Evolutionary conservation across 2,888 invertebrate genomes (phyloP).

Genomic region (Eristalis intricaria): DNA sequence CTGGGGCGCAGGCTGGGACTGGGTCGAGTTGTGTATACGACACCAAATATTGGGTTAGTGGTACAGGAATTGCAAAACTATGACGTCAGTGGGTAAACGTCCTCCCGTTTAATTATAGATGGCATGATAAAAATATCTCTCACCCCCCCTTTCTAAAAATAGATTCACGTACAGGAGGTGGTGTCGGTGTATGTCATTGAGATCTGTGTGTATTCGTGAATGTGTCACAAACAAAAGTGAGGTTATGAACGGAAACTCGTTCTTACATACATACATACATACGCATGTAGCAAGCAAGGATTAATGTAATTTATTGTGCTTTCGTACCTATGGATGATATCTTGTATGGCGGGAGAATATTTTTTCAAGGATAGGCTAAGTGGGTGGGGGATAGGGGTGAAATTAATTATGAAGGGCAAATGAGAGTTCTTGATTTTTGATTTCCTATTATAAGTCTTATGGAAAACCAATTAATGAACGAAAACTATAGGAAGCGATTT

Average conservation of each 20-base stretch:
- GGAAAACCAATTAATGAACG: neutral
- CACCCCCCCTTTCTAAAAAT: constrained; percentile 68
- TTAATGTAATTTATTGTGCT: constrained; percentile 65
- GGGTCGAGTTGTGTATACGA: constrained; percentile 62
- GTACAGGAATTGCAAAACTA: constrained; percentile 73
- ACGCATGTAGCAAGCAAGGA: constrained; percentile 31
- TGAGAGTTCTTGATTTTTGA: neutral
- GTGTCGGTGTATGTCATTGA: neutral
- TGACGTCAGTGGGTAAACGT: constrained; percentile 77
- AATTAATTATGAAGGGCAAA: neutral
- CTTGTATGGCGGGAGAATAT: constrained; percentile 32
- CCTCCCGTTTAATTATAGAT: constrained; percentile 73
- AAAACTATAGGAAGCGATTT: too few species aligned
- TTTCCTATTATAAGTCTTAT: neutral
- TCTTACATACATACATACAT: constrained; percentile 21
- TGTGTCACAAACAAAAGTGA: constrained; percentile 46
- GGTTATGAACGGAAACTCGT: constrained; percentile 59
- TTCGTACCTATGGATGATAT: constrained; percentile 9
- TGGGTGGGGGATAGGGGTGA: neutral
- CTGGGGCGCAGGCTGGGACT: constrained; percentile 46
- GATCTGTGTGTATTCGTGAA: constrained; percentile 13
- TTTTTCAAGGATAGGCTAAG: constrained; percentile 42
- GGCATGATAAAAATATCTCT: constrained; percentile 64
- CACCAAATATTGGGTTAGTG: constrained; percentile 73
- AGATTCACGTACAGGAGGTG: constrained; percentile 25